These are phyloP conservation scores for Drosophila pseudoobscura DNA, from an alignment of 1,140 invertebrate species.

Conservation along the genomic window DNA sequence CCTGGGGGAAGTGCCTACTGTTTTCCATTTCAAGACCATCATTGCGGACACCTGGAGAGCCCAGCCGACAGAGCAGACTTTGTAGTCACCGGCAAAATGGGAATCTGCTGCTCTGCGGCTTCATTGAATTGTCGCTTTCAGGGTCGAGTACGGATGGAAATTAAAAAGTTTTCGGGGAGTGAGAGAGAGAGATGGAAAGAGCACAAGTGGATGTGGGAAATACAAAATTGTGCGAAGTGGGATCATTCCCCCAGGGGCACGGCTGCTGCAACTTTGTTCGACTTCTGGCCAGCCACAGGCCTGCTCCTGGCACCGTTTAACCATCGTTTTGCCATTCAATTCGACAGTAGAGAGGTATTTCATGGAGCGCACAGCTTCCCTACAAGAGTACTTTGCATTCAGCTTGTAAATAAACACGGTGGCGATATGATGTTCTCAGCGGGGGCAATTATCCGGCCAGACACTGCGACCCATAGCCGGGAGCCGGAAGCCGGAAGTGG, in stretches of 20 bases:
- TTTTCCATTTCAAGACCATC: neutral
- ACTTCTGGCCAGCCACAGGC: no score
- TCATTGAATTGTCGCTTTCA: constrained; percentile 32
- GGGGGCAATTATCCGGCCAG: constrained; percentile 18
- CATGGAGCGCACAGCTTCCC: constrained; percentile 9
- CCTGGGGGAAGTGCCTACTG: neutral
- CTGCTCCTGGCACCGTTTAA: constrained; percentile 1
- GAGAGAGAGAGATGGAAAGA: neutral
- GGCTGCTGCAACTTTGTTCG: constrained; percentile 17
- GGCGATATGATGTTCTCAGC: no score
- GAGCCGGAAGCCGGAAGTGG: neutral
- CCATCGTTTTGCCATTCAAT: constrained; percentile 18
- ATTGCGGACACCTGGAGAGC: neutral
- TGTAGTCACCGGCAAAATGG: neutral
- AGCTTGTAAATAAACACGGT: no score
- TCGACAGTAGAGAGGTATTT: constrained; percentile 2
- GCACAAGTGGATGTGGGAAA: neutral
- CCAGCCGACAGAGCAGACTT: constrained; percentile 2
- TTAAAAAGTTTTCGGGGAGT: constrained; percentile 23
- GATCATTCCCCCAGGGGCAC: neutral
- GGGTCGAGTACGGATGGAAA: constrained; percentile 24
- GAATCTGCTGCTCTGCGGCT: neutral
- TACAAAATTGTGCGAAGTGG: no score
- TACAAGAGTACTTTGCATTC: no score
- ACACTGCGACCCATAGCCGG: neutral